phyloP scores from a whole-genome alignment of 2,797 vertebrate species.

The Tympanoctomys barrerae region DNA sequence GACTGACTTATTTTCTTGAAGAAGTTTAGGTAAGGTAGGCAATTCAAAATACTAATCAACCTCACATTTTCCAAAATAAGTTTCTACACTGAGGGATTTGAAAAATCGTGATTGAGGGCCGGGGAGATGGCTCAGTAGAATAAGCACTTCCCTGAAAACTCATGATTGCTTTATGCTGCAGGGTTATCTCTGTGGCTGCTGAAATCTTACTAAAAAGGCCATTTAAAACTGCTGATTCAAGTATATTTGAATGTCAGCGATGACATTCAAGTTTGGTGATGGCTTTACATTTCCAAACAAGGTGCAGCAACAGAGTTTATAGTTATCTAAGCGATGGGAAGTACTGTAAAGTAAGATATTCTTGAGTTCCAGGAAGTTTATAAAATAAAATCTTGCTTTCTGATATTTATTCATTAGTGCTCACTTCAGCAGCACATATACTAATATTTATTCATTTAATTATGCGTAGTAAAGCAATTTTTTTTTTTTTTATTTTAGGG shows the following conservation, averaged over 20 bases:
- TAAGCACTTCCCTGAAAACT: not conserved
- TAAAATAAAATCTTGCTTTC: constrained; percentile 48
- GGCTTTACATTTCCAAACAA: constrained; percentile 34
- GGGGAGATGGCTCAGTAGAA: too few species aligned
- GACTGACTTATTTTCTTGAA: not conserved
- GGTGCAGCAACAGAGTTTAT: not conserved
- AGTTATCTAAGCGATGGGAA: constrained; percentile 8
- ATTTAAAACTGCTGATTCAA: not conserved
- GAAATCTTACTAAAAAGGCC: constrained; percentile 18
- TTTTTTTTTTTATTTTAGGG: not conserved
- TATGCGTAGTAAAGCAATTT: not conserved
- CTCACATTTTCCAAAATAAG: constrained; percentile 49
- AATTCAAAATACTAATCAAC: not conserved
- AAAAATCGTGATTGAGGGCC: not conserved
- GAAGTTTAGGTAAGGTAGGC: not conserved
- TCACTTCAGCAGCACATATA: not conserved
- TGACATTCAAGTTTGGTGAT: not conserved
- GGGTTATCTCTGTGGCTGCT: not conserved
- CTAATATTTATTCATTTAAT: constrained; percentile 7
- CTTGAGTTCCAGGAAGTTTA: not conserved
- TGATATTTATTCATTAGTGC: not conserved
- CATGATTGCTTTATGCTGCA: not conserved
- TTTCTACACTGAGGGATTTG: not conserved
- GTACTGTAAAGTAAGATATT: not conserved
- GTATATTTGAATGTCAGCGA: not conserved